Percentiles rank a stretch among this genome's conserved stretches.
These are phyloP conservation scores for Acanthopagrus latus DNA, from an alignment of 2,797 vertebrate genomes.

Conservation along the genomic window DNA sequence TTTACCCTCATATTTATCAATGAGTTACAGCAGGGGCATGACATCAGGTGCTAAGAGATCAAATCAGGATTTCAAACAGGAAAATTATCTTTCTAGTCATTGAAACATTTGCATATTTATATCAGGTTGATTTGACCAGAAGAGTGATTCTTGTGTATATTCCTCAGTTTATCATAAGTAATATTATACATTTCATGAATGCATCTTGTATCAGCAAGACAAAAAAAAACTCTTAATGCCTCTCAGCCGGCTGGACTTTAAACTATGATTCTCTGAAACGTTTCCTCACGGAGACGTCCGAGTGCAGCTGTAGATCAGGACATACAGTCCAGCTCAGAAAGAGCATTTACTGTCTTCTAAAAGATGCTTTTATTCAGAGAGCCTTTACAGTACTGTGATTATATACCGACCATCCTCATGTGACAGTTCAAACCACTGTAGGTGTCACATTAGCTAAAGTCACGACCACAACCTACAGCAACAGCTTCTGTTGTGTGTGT, in stretches of 20 bases:
- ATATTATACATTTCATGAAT: neutral
- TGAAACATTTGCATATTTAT: neutral
- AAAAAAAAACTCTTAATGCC: neutral
- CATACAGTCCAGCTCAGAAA: neutral
- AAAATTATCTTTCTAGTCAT: neutral
- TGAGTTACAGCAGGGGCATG: neutral
- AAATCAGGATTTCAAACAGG: slow-evolving; percentile 5
- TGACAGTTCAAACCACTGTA: neutral
- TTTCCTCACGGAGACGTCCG: neutral
- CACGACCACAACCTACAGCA: slow-evolving; percentile 3
- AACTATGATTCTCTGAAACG: neutral
- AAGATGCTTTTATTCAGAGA: slow-evolving; percentile 17
- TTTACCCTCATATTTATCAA: slow-evolving; percentile 27
- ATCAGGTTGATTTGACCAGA: neutral
- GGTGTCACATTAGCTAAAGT: neutral
- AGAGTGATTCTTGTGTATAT: neutral
- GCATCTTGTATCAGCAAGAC: neutral
- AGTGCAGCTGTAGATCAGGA: slow-evolving; percentile 24
- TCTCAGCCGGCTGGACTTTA: neutral
- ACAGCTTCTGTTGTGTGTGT: slow-evolving; percentile 8
- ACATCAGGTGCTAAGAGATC: slow-evolving; percentile 2
- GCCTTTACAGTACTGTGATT: slow-evolving; percentile 20
- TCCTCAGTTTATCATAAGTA: neutral
- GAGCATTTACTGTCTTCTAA: neutral
- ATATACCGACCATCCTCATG: neutral